Base-by-base conservation (phyloP, 2,113 vertebrate genomes). In the Coptodon bakossiorum region DNA sequence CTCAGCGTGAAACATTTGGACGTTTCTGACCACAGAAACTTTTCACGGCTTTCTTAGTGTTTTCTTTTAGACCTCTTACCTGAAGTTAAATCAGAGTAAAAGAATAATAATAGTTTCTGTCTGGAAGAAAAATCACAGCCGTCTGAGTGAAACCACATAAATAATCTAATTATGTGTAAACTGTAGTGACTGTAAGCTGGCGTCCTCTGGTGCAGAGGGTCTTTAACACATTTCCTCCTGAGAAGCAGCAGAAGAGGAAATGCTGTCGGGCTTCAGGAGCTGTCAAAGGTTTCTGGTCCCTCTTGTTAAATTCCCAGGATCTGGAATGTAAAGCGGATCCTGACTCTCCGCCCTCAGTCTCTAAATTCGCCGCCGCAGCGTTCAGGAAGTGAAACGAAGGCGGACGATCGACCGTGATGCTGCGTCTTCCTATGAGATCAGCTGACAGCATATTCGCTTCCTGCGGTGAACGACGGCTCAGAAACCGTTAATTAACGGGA, bases 121-220 rank as follows among this genome's bases (percentile, higher is more conserved):
- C 1, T 34, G 9, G 59, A 19, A 63, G 59, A 34, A 63, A 63
- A 34, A 4, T 34, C 5, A 4, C 0, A 3, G 59, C 59, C 0
- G 36, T 38, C 36, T 53, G 17, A 43, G 40, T 43, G 12, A 13
- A 43, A 43, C 13, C 10, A 0, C 34, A 38, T 66, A 12, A 63
- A 7, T 36, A n/a, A 63, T 63, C 31, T n/a, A 34, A n/a, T n/a
- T 66, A 3, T 10, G 1, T 36, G 61, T 38, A 38, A 31, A 31
- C 27, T 31, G 43, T 7, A n/a, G 71, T 31, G 43, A 5, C 43
- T 29, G 14, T 19, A 19, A 48, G 38, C 40, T 2, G 40, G 14
- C 3, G 16, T 73, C 40, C 40, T 76, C 14, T 45, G 66, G 22
- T 40, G 22, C 0, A 0, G 0, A 4, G 17, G 5, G 68, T 10